Conservation (phyloP, 2,888 invertebrate genomes). For the Cremastobaeus sp. region DNA sequence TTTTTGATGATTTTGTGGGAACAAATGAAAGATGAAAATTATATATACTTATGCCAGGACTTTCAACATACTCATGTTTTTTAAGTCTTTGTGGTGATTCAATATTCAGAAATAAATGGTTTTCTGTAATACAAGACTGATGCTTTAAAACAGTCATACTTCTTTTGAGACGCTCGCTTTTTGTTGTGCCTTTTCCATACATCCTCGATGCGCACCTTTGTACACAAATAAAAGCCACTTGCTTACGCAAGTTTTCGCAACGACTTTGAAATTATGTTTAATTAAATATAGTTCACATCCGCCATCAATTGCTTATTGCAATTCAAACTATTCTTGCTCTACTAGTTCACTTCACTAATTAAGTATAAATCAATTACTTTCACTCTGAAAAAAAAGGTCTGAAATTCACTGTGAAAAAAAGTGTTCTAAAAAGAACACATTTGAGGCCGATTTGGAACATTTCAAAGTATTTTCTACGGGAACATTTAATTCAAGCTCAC, state of each 20-base stretch:
- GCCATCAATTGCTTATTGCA: no score
- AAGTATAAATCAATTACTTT: no score
- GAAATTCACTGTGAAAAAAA: no score
- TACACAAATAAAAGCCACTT: conserved; percentile 48
- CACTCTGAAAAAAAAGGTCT: no score
- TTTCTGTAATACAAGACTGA: conserved; percentile 54
- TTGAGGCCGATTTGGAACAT: no score
- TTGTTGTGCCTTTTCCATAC: conserved; percentile 36
- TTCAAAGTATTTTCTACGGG: no score
- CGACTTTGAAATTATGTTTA: conserved; percentile 43
- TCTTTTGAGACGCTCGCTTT: conserved; percentile 45
- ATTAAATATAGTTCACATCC: conserved; percentile 42
- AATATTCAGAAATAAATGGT: conserved; percentile 56
- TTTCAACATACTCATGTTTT: conserved; percentile 46
- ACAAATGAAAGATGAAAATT: conserved; percentile 35
- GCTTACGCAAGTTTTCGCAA: conserved; percentile 49
- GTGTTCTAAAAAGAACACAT: no score
- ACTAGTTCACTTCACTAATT: no score
- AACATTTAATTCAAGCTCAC: no score
- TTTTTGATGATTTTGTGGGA: conserved; percentile 20
- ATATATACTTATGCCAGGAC: conserved; percentile 45
- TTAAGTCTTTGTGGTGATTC: conserved; percentile 60
- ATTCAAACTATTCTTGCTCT: no score
- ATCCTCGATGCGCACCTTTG: conserved; percentile 51
- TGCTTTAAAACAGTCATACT: conserved; percentile 51